Conservation (phyloP, 1,140 invertebrate species). For the Stegodyphus dumicola region DNA sequence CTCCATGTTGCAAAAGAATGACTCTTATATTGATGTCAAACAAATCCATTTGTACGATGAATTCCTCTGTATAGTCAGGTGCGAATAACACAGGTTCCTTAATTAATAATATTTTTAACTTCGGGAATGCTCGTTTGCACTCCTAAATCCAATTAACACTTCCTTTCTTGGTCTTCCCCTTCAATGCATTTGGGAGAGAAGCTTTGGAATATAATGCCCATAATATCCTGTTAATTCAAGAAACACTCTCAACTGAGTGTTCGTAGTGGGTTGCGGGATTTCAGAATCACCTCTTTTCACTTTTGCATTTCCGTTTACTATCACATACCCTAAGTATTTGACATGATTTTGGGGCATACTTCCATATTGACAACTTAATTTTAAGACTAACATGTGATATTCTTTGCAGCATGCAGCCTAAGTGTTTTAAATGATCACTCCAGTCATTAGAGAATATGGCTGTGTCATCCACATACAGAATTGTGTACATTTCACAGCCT, state of each 20-base stretch:
- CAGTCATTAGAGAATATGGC: too few relatives aligned
- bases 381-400: too few relatives aligned
- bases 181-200: slow-evolving; percentile 57
- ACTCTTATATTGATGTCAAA: slow-evolving; percentile 47
- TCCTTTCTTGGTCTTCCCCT: slow-evolving; percentile 9
- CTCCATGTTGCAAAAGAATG: slow-evolving; percentile 55
- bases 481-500: too few relatives aligned
- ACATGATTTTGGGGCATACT: too few relatives aligned
- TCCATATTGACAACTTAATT: too few relatives aligned
- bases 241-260: slow-evolving; percentile 62
- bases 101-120: slow-evolving; percentile 49
- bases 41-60: slow-evolving; percentile 54
- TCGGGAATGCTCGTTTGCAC: slow-evolving; percentile 48
- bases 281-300: too few relatives aligned
- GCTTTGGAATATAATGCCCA: slow-evolving; percentile 63
- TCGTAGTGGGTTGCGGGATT: not conserved
- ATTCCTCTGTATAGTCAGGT: slow-evolving; percentile 21
- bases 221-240: slow-evolving; percentile 64
- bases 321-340: too few relatives aligned
- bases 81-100: slow-evolving; percentile 30
- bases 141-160: slow-evolving; percentile 52
- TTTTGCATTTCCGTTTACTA: too few relatives aligned
- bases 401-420: too few relatives aligned
- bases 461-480: too few relatives aligned
- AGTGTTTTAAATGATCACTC: too few relatives aligned